Evolutionary conservation across 2,888 invertebrate genomes (phyloP), one percentile per base, ranked within the genome.

Genomic region (Crioceris asparagi): DNA sequence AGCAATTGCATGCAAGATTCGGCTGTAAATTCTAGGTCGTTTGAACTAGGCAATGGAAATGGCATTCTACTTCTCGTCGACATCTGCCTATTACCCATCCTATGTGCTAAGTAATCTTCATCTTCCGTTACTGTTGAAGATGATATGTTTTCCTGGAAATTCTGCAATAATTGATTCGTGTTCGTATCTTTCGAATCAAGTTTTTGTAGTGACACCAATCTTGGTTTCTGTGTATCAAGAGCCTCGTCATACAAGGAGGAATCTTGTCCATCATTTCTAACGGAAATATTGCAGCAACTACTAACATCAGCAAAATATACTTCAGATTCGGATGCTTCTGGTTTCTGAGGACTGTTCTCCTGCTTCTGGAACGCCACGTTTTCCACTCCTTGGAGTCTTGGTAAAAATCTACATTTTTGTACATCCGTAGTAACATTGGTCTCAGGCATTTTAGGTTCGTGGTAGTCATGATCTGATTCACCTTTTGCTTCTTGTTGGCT

Each of bases 301-400:
- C 85, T 85, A 0, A 85, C 86, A 49, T 87, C 86, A 0, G 85
- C 86, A 53, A 87, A 87, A 56, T 87, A 87, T 0, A 87, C 77
- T 57, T 87, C 87, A 0, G 84, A 84, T 54, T 86, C 86, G 0
- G 83, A 74, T 17, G 77, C 74, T 53, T 78, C 79, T 8, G 64
- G 54, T 43, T 69, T 72, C 11, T 59, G 57, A 29, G 71, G 71
- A 57, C 71, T 66, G 1, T 65, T 54, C 48, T 79, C 79, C 52
- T 80, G 79, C 44, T 78, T 79, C 56, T 83, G 83, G 54, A 84
- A 84, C 0, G 76, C 84, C 1, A 75, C 68, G 49, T 85, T 85
- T 54, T 84, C 83, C 15, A 84, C 81, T 0, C 83, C 84, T 52
- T 75, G 77, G 40, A 79, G 65, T 52, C 69, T 69, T 10, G 43